Percentiles rank a stretch among this genome's conserved stretches.
These are phyloP conservation scores for Cygnus buccinator DNA, from an alignment of 2,113 vertebrate genomes.

Conservation along the genomic window DNA sequence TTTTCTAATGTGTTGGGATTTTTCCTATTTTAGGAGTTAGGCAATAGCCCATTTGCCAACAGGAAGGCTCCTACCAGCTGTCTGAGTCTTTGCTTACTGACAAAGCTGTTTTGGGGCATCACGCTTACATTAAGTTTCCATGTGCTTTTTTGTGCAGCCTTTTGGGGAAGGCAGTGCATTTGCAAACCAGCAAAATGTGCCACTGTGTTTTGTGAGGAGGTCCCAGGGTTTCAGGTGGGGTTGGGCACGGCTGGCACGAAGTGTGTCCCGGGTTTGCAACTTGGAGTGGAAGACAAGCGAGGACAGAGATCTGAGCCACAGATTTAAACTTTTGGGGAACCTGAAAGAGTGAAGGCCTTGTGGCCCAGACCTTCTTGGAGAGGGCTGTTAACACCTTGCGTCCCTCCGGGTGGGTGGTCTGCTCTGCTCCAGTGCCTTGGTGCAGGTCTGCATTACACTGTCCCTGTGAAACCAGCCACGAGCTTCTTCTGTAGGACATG, in stretches of 20 bases:
- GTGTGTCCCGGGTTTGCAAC: accelerated
- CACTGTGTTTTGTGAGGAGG: not conserved
- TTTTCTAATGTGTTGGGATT: not conserved
- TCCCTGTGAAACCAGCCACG: not conserved
- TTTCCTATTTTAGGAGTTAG: not conserved
- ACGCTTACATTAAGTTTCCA: accelerated
- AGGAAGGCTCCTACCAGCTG: not conserved
- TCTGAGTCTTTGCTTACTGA: accelerated
- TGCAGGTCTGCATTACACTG: accelerated
- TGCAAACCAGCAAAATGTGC: not conserved
- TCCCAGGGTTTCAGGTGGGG: accelerated
- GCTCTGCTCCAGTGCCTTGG: not conserved
- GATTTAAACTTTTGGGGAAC: not conserved
- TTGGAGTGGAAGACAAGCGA: accelerated
- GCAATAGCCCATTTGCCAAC: not conserved
- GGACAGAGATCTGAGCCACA: not conserved
- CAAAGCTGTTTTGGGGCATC: accelerated
- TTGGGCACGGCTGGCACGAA: not conserved
- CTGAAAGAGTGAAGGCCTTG: not conserved
- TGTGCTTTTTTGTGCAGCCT: too few relatives aligned
- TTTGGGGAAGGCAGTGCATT: not conserved
- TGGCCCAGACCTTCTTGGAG: not conserved
- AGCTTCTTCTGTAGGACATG: not conserved
- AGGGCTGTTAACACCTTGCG: not conserved
- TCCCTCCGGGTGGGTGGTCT: not conserved